Base-by-base conservation (phyloP, 1,140 invertebrate species). In the Musca domestica region DNA sequence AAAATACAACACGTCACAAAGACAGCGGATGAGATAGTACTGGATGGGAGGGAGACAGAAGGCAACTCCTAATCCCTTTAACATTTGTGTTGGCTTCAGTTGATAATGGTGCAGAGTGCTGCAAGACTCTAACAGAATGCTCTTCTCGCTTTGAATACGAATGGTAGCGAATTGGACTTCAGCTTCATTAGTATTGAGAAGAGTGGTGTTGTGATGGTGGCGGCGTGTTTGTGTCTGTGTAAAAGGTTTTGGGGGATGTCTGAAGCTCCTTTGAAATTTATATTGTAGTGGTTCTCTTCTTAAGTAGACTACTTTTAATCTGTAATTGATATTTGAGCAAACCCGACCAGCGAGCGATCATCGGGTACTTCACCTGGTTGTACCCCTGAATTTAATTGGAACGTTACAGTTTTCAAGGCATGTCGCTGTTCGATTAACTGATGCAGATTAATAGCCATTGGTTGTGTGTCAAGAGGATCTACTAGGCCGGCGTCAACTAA, bases 401-500 rank as follows among this genome's bases (percentile, higher is more conserved):
- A 99, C 70, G 94, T 96, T 46, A 98, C 88, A 69, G 89, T 88
- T 79, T 88, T 89, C 65, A 83, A 75, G 7, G 80, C 72, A 25
- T 84, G 84, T 64, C 88, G 85, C 65, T 85, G 85, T 34, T 95
- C 91, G 56, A 98, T 92, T 52, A 99, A 86, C 80, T 95, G 95
- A 77, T 95, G 91, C 66, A 99, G 84, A 86, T 98, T 97, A 17
- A 91, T 87, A 48, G 95, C 92, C 80, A 99, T 96, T 4, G 93
- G 91, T 17, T 92, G 88, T 64, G 95, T 90, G 81, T 98, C 96
- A 73, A 90, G 88, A 4, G 92, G 91, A 81, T 98, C 94, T 6
- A 99, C 95, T 17, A 99, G 85, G 7, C 96, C 95, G 20, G 96
- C 96, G 61, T 93, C 92, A 14, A 98, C 95, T 69, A 99, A 83